Evolutionary conservation across 2,888 invertebrate species (phyloP).

Genomic region (Eupithecia dodoneata): DNA sequence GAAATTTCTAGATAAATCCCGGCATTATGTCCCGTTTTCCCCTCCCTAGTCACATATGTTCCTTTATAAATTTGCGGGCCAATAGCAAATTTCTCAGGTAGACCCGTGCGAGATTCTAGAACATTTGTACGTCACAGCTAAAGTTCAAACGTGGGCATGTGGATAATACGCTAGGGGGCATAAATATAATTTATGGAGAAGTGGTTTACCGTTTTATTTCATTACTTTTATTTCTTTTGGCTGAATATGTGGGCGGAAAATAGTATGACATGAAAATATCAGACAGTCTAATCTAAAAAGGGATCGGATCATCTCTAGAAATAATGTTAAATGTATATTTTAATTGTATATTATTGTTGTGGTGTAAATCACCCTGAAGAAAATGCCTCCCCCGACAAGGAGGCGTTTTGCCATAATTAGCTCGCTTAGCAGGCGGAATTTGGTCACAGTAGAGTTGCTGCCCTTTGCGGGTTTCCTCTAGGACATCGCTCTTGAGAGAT

Average conservation of each 20-base stretch:
- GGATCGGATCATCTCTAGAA: background rate
- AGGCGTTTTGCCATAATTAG: background rate
- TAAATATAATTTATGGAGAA: background rate
- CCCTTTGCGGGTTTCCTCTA: too few relatives aligned
- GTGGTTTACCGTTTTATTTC: background rate
- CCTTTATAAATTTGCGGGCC: constrained; percentile 42
- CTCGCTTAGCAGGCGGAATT: background rate
- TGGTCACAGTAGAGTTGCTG: background rate
- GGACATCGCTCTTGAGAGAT: too few relatives aligned
- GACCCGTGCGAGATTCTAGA: constrained; percentile 21
- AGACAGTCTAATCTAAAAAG: background rate
- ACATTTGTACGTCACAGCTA: constrained; percentile 22
- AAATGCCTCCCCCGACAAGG: background rate
- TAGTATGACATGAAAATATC: background rate
- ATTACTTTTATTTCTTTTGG: background rate
- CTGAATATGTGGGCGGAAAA: background rate
- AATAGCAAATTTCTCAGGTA: constrained; percentile 40
- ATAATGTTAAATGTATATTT: background rate
- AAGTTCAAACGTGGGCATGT: constrained; percentile 15
- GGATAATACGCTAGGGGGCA: background rate
- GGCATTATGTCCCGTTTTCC: constrained; percentile 12
- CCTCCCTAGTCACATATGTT: constrained; percentile 41
- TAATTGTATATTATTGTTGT: background rate
- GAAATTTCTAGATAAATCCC: constrained; percentile 13
- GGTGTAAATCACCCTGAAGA: background rate